These are phyloP conservation scores for Megastigmus dorsalis DNA, from an alignment of 2,888 invertebrate genomes.

Conservation along the genomic window DNA sequence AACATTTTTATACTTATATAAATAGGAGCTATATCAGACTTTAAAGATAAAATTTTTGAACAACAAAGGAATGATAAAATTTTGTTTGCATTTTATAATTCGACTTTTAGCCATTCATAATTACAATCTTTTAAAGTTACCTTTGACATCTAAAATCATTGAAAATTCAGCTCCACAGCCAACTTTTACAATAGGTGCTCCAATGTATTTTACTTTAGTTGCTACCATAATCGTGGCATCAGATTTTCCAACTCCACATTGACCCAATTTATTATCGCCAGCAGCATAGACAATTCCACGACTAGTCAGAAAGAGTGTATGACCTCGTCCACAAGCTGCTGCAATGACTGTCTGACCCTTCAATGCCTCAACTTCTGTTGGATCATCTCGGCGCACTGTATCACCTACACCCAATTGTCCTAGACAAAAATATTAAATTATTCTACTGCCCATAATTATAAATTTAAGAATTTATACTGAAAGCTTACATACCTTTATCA, in stretches of 20 bases:
- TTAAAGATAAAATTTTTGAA: too few species aligned
- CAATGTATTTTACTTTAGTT: slow-evolving; percentile 81
- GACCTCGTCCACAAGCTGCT: slow-evolving; percentile 91
- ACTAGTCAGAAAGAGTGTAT: slow-evolving; percentile 91
- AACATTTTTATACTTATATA: too few species aligned
- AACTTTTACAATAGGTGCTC: slow-evolving; percentile 91
- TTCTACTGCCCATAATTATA: background rate
- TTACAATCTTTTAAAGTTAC: slow-evolving; percentile 16
- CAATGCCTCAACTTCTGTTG: slow-evolving; percentile 85
- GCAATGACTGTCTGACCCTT: slow-evolving; percentile 87
- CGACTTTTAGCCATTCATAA: too few species aligned
- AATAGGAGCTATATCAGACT: too few species aligned
- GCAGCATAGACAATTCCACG: slow-evolving; percentile 90
- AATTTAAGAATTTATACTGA: background rate
- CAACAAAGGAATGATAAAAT: too few species aligned
- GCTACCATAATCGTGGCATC: slow-evolving; percentile 75
- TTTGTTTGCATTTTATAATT: too few species aligned
- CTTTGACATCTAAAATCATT: slow-evolving; percentile 91
- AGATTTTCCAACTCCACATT: slow-evolving; percentile 88
- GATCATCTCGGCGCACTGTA: slow-evolving; percentile 82
- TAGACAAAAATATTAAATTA: slow-evolving; percentile 49
- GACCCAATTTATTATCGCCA: slow-evolving; percentile 94
- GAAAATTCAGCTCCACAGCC: slow-evolving; percentile 96
- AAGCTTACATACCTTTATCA: slow-evolving; percentile 66
- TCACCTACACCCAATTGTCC: slow-evolving; percentile 93